Evolutionary conservation across 2,113 vertebrate species (phyloP).

Genomic region (Fukomys damarensis): DNA sequence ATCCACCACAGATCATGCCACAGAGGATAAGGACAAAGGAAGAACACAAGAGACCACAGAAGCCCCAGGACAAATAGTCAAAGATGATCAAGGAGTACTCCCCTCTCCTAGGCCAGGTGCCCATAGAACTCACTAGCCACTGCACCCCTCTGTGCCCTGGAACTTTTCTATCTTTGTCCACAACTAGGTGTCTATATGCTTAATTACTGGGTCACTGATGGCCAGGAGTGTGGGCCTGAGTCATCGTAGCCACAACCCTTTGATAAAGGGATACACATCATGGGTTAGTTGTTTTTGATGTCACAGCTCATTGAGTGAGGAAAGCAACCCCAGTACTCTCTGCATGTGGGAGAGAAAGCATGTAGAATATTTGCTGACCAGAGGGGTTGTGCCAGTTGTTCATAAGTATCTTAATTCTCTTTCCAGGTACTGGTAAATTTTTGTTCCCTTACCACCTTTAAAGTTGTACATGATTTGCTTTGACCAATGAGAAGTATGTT

Average conservation of each 20-base stretch:
- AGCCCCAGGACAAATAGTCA: background rate
- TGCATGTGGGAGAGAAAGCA: background rate
- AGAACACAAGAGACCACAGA: background rate
- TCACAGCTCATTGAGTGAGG: background rate
- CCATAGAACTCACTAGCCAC: background rate
- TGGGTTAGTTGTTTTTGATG: background rate
- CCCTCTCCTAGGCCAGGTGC: background rate
- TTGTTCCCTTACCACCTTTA: background rate
- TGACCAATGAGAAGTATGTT: background rate
- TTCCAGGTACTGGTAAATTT: background rate
- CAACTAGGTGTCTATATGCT: background rate
- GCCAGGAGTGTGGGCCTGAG: background rate
- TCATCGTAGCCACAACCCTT: background rate
- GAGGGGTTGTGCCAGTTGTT: background rate
- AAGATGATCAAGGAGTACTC: background rate
- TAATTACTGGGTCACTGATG: background rate
- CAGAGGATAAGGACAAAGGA: background rate
- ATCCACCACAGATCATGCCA: background rate
- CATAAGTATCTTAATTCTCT: background rate
- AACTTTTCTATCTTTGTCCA: background rate
- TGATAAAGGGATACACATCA: background rate
- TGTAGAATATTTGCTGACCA: background rate
- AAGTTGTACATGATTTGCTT: slow-evolving; percentile 7
- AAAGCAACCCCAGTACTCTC: background rate
- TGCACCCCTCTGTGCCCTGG: background rate